Conservation (phyloP, 2,113 vertebrate genomes). For the Tiliqua scincoides region DNA sequence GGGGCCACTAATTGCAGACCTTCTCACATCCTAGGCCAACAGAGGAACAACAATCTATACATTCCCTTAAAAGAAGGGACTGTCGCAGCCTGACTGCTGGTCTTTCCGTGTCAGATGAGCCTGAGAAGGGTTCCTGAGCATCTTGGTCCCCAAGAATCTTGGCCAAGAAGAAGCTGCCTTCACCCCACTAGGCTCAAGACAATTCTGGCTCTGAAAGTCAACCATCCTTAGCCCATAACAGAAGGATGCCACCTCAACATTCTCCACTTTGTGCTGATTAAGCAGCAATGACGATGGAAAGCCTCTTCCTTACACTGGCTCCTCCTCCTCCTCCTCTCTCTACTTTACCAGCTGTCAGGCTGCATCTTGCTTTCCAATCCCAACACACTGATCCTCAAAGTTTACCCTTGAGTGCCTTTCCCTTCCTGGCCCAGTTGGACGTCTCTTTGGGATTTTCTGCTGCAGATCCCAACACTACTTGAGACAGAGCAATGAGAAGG, state of each 20-base stretch:
- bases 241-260: too few species aligned
- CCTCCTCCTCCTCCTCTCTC: neutral
- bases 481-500: neutral
- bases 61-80: too few species aligned
- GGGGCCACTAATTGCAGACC: too few species aligned
- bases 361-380: neutral
- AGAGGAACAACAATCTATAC: too few species aligned
- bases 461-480: neutral
- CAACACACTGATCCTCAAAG: neutral
- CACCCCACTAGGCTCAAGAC: neutral
- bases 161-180: neutral
- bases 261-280: too few species aligned
- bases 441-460: neutral
- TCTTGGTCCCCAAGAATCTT: neutral
- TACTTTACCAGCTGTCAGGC: neutral
- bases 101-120: too few species aligned
- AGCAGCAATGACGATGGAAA: neutral
- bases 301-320: neutral
- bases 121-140: too few species aligned
- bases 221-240: neutral
- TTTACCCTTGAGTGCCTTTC: neutral
- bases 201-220: neutral
- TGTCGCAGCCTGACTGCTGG: too few species aligned
- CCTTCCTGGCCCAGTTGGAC: neutral
- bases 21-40: too few species aligned